phyloP scores from a whole-genome alignment of 2,888 invertebrate genomes.

The Acrobasis repandana region DNA sequence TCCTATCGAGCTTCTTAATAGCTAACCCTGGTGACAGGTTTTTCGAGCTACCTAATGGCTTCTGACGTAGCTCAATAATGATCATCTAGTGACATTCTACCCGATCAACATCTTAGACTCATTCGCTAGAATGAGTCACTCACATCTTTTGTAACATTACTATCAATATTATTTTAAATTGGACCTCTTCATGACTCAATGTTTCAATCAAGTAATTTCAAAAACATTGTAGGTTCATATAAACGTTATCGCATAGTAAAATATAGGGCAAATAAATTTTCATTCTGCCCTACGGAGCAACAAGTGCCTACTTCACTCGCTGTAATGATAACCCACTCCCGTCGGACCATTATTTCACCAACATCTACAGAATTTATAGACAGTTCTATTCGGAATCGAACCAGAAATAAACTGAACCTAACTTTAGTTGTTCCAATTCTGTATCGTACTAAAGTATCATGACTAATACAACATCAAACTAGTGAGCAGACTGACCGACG shows the following conservation, averaged over 20 bases:
- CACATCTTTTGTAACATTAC: too few relatives aligned
- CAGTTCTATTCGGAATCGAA: constrained; percentile 10
- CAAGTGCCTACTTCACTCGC: constrained; percentile 1
- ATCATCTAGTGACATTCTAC: too few relatives aligned
- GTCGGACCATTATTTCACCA: constrained; percentile 5
- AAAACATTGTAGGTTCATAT: not conserved
- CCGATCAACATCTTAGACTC: too few relatives aligned
- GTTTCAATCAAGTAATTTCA: not conserved
- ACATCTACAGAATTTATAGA: constrained; percentile 11
- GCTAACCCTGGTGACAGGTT: too few relatives aligned
- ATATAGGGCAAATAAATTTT: not conserved
- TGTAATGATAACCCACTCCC: not conserved
- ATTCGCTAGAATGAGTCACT: too few relatives aligned
- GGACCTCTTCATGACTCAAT: too few relatives aligned
- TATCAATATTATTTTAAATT: too few relatives aligned
- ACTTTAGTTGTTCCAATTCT: constrained; percentile 9
- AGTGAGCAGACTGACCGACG: not conserved
- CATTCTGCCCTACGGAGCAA: not conserved
- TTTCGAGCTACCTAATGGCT: too few relatives aligned
- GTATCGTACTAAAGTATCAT: not conserved
- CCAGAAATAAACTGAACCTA: constrained; percentile 14
- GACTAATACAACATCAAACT: not conserved
- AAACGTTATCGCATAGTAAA: not conserved
- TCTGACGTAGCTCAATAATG: too few relatives aligned
- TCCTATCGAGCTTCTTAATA: too few relatives aligned